These are phyloP conservation scores for Setipinna tenuifilis DNA, from an alignment of 2,797 vertebrate species.

Conservation along the genomic window DNA sequence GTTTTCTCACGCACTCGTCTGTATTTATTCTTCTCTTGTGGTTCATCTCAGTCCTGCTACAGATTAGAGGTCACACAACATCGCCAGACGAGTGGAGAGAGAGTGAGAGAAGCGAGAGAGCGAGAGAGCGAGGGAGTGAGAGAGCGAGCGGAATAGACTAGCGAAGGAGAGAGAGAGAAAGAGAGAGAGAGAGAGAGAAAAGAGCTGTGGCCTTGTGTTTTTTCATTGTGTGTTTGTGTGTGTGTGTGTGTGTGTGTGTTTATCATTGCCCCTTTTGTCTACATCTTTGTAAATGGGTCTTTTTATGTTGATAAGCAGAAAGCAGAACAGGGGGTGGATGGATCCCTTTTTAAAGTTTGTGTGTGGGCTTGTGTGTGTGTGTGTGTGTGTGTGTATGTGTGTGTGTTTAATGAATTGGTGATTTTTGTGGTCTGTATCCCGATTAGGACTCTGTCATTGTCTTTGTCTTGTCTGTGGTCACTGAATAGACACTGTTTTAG, in stretches of 20 bases:
- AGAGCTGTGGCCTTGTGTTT: background rate
- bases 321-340: background rate
- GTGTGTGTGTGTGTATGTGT: background rate
- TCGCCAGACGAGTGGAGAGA: constrained; percentile 18
- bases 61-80: constrained; percentile 62
- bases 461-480: background rate
- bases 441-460: constrained; percentile 29
- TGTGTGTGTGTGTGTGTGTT: constrained; percentile 46
- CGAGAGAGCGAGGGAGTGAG: constrained; percentile 53
- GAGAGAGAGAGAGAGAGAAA: background rate
- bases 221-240: constrained; percentile 42
- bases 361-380: constrained; percentile 29
- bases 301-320: background rate
- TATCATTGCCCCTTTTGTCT: constrained; percentile 17
- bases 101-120: constrained; percentile 44
- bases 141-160: constrained; percentile 45
- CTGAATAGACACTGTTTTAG: background rate
- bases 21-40: constrained; percentile 19
- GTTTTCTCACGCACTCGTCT: constrained; percentile 35
- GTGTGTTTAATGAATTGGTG: constrained; percentile 30
- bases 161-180: constrained; percentile 51
- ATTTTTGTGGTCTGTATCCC: constrained; percentile 32
- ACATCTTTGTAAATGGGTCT: background rate
- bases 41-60: constrained; percentile 54
- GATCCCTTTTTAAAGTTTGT: constrained; percentile 26